These are phyloP conservation scores for Babylonia areolata DNA, from an alignment of 1,140 invertebrate genomes.

Conservation along the genomic window DNA sequence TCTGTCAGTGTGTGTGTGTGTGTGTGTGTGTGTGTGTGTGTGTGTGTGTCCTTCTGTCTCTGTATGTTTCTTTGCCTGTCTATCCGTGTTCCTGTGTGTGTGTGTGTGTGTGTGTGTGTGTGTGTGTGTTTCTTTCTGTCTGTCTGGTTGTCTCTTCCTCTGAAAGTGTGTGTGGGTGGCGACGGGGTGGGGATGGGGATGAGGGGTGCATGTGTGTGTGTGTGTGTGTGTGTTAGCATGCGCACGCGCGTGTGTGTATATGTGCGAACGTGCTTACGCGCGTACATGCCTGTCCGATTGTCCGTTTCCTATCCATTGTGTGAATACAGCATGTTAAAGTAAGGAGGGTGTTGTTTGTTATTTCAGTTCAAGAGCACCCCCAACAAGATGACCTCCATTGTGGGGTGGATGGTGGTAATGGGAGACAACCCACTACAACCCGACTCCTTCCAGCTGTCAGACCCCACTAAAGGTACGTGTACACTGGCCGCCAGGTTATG, in stretches of 20 bases:
- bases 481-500: too few species aligned
- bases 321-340: too few species aligned
- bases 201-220: not conserved
- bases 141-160: not conserved
- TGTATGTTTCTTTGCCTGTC: not conserved
- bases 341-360: too few species aligned
- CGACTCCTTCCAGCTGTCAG: conserved; percentile 86
- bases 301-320: too few species aligned
- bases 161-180: not conserved
- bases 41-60: not conserved
- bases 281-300: too few species aligned
- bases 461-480: conserved; percentile 82
- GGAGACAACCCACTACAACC: conserved; percentile 83
- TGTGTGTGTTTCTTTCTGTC: not conserved
- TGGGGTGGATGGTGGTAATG: conserved; percentile 87
- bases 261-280: not conserved
- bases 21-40: not conserved
- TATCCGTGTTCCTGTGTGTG: not conserved
- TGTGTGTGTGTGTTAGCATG: not conserved
- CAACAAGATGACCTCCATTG: conserved; percentile 88
- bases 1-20: not conserved
- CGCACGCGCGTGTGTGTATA: conserved; percentile 23
- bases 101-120: not conserved
- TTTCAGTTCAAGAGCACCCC: conserved; percentile 86
- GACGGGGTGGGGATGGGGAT: not conserved